A percentile compares a stretch with the other conserved stretches of the same genome.
These are phyloP conservation scores for Erpobdella octoculata DNA, from an alignment of 2,888 invertebrate species.

Conservation along the genomic window DNA sequence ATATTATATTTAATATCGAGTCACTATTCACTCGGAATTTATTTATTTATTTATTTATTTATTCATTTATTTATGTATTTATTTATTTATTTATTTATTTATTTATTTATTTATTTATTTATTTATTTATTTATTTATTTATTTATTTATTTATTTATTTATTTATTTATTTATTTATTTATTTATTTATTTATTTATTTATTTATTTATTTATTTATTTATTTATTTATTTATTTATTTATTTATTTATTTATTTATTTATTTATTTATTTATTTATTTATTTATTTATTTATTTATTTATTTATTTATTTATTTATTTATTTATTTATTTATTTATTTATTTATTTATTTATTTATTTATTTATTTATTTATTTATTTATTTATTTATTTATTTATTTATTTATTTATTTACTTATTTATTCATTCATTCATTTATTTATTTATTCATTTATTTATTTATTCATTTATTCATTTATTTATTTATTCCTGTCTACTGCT, in stretches of 20 bases:
- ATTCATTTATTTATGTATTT: no score
- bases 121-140: neutral
- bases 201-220: neutral
- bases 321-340: neutral
- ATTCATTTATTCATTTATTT: no score
- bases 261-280: neutral
- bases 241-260: neutral
- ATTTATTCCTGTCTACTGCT: no score
- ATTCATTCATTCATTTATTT: no score
- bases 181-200: neutral
- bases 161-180: neutral
- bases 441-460: no score
- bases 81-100: no score
- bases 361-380: neutral
- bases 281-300: neutral
- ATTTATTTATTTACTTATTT: no score
- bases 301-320: conserved; percentile 6
- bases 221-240: neutral
- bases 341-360: neutral
- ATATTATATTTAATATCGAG: no score
- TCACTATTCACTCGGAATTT: no score
- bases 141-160: neutral
- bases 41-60: no score
- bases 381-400: no score
- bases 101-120: no score